Conservation (phyloP, 2,113 vertebrate species). For the Mus musculus region DNA sequence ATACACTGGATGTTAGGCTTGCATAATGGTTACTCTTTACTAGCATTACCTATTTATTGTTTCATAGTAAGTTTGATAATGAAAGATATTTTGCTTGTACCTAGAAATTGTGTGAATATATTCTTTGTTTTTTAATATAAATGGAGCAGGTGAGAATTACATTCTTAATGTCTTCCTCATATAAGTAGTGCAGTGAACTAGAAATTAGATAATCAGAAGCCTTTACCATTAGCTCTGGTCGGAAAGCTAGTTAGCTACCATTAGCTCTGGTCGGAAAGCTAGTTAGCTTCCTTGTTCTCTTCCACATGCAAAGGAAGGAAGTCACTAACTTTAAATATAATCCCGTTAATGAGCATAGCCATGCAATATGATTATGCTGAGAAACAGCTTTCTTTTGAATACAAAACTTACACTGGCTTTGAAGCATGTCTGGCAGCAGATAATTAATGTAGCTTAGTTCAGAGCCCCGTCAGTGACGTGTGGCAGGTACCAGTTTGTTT, state of each 20-base stretch:
- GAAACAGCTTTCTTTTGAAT: slow-evolving; percentile 47
- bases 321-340: slow-evolving; percentile 48
- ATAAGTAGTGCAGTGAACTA: not conserved
- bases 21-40: slow-evolving; percentile 27
- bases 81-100: not conserved
- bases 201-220: slow-evolving; percentile 38
- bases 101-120: slow-evolving; percentile 52
- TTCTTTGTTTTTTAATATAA: slow-evolving; percentile 4
- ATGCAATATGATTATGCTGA: slow-evolving; percentile 43
- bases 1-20: not conserved
- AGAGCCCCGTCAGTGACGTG: not conserved
- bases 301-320: slow-evolving; percentile 24
- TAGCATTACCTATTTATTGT: not conserved
- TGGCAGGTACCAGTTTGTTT: not conserved
- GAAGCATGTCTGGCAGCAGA: not conserved
- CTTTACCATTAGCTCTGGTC: slow-evolving; percentile 15
- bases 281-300: slow-evolving; percentile 21
- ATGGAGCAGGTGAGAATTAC: slow-evolving; percentile 46
- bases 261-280: too few species aligned
- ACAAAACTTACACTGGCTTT: not conserved
- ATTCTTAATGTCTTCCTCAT: slow-evolving; percentile 14
- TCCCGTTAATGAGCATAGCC: slow-evolving; percentile 23
- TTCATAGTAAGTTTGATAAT: slow-evolving; percentile 25
- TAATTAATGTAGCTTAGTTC: not conserved
- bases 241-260: not conserved